Percentiles rank a stretch among this genome's conserved stretches.
Evolutionary conservation across 2,113 vertebrate species (phyloP).

Genomic region (Deroptyus accipitrinus): DNA sequence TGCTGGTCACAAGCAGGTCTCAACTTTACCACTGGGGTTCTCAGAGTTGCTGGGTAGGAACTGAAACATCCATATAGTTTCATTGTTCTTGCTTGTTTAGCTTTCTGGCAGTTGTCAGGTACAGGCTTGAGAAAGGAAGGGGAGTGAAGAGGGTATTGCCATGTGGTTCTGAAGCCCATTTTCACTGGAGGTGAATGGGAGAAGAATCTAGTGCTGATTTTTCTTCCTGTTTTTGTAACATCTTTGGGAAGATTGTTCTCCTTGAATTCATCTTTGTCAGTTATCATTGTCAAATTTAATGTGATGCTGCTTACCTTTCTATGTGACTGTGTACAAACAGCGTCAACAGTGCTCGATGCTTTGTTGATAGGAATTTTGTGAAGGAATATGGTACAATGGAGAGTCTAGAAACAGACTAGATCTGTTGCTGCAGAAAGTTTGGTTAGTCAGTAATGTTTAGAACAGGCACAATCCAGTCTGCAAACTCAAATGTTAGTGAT

Average conservation of each 20-base stretch:
- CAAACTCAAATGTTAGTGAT: neutral
- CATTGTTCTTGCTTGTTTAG: neutral
- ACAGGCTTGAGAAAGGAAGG: neutral
- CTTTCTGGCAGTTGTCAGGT: neutral
- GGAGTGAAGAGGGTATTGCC: neutral
- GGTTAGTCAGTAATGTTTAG: neutral
- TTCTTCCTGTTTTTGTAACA: neutral
- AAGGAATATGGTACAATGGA: neutral
- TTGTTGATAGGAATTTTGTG: neutral
- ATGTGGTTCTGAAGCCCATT: neutral
- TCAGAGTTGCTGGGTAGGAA: neutral
- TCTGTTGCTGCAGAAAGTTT: neutral
- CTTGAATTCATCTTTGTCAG: neutral
- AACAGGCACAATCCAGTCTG: neutral
- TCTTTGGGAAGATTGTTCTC: neutral
- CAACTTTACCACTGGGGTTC: neutral
- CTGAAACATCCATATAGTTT: neutral
- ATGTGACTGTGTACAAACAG: neutral
- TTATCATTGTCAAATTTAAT: neutral
- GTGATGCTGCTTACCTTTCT: neutral
- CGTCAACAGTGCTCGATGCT: neutral
- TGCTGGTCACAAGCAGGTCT: neutral
- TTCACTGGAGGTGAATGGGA: neutral
- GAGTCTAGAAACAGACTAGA: neutral
- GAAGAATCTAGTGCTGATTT: neutral